phyloP scores from a whole-genome alignment of 2,888 invertebrate genomes.

The Lithosia quadra region DNA sequence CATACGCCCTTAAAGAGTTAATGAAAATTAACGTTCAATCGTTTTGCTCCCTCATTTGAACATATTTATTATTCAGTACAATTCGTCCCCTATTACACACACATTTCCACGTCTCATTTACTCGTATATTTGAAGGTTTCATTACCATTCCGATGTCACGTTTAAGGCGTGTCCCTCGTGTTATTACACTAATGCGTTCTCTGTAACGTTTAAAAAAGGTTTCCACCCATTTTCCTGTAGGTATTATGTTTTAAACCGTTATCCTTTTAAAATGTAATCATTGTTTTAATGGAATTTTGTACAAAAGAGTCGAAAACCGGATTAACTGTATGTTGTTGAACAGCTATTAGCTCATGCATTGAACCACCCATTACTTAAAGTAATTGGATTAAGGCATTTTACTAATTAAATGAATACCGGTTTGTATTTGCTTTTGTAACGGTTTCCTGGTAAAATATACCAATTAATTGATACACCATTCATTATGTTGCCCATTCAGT shows the following conservation, averaged over 20 bases:
- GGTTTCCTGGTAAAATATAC: not conserved
- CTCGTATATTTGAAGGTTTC: slow-evolving; percentile 59
- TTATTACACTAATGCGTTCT: slow-evolving; percentile 71
- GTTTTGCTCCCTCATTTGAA: not conserved
- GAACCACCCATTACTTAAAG: slow-evolving; percentile 10
- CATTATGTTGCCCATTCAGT: not conserved
- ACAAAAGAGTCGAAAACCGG: slow-evolving; percentile 1
- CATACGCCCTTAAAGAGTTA: not conserved
- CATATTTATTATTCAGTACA: slow-evolving; percentile 13
- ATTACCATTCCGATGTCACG: slow-evolving; percentile 61
- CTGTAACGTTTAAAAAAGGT: slow-evolving; percentile 54
- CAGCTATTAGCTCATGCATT: slow-evolving; percentile 1
- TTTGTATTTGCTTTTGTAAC: not conserved
- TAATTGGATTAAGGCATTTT: slow-evolving; percentile 12
- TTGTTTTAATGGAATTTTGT: slow-evolving; percentile 17
- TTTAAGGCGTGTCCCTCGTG: slow-evolving; percentile 62
- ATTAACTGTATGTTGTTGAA: slow-evolving; percentile 6
- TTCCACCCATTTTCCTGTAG: slow-evolving; percentile 27
- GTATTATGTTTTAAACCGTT: slow-evolving; percentile 12
- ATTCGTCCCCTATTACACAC: slow-evolving; percentile 23
- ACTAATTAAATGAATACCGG: slow-evolving; percentile 6
- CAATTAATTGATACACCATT: not conserved
- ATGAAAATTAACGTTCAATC: slow-evolving; percentile 1
- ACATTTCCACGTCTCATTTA: slow-evolving; percentile 41
- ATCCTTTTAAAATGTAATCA: slow-evolving; percentile 16